Percentiles rank a stretch among this genome's conserved stretches.
These are phyloP conservation scores for Sphecodes monilicornis DNA, from an alignment of 2,888 invertebrate genomes.

Conservation along the genomic window DNA sequence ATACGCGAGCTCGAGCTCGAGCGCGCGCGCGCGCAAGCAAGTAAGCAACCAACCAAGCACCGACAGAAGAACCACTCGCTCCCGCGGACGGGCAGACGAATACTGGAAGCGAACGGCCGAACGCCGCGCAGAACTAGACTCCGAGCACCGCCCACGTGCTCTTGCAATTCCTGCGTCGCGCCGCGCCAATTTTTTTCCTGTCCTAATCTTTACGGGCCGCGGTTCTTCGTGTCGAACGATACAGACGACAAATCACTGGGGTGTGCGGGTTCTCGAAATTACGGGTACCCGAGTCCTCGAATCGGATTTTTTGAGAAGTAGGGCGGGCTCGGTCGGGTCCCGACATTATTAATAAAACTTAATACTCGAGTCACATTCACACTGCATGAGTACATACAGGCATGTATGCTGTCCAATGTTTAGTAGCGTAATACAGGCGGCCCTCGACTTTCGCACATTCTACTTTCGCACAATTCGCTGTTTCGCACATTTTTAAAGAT, in stretches of 20 bases:
- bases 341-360: no score
- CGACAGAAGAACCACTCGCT: conserved; percentile 38
- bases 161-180: conserved; percentile 56
- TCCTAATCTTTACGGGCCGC: conserved; percentile 13
- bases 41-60: neutral
- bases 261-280: no score
- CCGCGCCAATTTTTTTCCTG: conserved; percentile 29
- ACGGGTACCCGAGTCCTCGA: no score
- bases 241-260: conserved; percentile 34
- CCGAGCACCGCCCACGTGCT: conserved; percentile 64
- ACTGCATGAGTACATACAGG: no score
- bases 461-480: no score
- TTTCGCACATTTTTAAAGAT: no score
- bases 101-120: conserved; percentile 60
- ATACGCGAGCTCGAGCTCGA: neutral
- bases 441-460: no score
- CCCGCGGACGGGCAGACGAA: conserved; percentile 59
- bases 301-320: no score
- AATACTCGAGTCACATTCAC: no score
- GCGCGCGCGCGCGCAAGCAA: conserved; percentile 35
- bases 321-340: no score
- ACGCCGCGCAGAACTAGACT: conserved; percentile 52
- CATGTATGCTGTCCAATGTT: no score
- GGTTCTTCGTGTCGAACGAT: neutral
- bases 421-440: no score